Conservation (phyloP, 2,888 invertebrate genomes). For the Campopleginae sp. region DNA sequence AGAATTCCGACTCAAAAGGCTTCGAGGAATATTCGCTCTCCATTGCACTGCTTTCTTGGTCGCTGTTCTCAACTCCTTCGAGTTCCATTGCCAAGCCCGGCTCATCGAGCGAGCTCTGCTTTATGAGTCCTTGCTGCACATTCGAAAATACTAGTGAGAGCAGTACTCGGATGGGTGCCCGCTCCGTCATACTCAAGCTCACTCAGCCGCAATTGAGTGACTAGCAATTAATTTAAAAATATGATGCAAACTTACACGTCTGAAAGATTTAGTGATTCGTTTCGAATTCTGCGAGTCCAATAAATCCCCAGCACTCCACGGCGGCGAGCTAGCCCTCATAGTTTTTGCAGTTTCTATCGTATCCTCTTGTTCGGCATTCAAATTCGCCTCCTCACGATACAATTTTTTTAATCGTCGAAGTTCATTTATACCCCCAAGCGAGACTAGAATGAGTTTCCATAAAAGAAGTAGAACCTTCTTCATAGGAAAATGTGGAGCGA, state of each 20-base stretch:
- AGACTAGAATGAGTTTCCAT: slow-evolving; percentile 97
- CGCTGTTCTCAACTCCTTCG: slow-evolving; percentile 86
- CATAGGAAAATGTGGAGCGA: slow-evolving; percentile 98
- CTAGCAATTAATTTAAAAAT: background rate
- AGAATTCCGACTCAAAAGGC: slow-evolving; percentile 76
- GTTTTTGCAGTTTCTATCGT: slow-evolving; percentile 96
- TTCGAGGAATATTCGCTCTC: slow-evolving; percentile 84
- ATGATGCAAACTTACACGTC: slow-evolving; percentile 85
- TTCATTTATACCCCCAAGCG: slow-evolving; percentile 95
- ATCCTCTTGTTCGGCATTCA: slow-evolving; percentile 94
- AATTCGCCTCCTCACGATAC: slow-evolving; percentile 89
- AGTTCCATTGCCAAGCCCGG: slow-evolving; percentile 86
- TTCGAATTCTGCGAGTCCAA: slow-evolving; percentile 92
- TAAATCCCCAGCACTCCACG: slow-evolving; percentile 95
- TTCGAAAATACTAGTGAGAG: background rate
- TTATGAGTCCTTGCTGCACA: slow-evolving; percentile 90
- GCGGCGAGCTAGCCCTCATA: slow-evolving; percentile 98
- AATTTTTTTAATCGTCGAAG: slow-evolving; percentile 91
- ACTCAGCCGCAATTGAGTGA: too few species aligned
- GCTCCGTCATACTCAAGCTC: too few species aligned
- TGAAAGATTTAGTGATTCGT: slow-evolving; percentile 89
- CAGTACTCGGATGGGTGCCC: too few species aligned
- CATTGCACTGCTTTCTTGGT: slow-evolving; percentile 86
- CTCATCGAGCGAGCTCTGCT: slow-evolving; percentile 96
- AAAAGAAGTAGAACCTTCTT: slow-evolving; percentile 97